Base-by-base conservation (phyloP, 2,797 vertebrate species). In the Petrocephalus sullivani region DNA sequence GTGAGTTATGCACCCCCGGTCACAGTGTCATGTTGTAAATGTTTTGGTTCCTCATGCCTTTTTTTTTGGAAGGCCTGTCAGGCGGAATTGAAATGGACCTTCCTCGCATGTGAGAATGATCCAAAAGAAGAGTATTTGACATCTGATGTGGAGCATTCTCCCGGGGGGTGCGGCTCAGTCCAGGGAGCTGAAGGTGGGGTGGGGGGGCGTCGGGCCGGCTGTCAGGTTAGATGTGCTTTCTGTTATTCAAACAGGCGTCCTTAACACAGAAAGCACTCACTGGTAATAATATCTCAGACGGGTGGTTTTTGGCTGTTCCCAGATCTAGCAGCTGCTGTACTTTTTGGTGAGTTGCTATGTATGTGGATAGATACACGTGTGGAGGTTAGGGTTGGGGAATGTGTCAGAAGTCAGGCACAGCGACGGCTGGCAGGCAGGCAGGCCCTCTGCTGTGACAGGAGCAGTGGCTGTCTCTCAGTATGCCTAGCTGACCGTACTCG, bases 1-100 rank as follows among this genome's bases (percentile, higher is more conserved):
- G 91, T 89, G 89, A 92, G 89, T 86, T 89, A 83, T 88, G 86
- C 89, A 90, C 88, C 67, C 90, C 91, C 86, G 89, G 86, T 90
- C 9, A 4, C 81, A 46, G 51, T 53, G 81, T 84, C 87, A 87
- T 53, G 85, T 85, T 88, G 89, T 90, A 84, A 91, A 91, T 92
- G 88, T 90, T 90, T 91, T 93, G 91, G 92, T 92, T 58, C 33
- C 14, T 2, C 53, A 4, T 19, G 60, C 87, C 19, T 14, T 19
- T 71, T 91, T 89, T 91, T 89, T 88, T 58, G 16, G 84, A 87
- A 57, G 41, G 37, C 16, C 2, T 9, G 60, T 75, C 16, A 85
- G 46, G 53, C 75, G 88, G 86, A 88, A 90, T 88, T 90, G 78
- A 90, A 84, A 88, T 14, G 57, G 67, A 61, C 41, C 67, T 86